Base-by-base conservation (phyloP, 2,888 invertebrate species). In the Eilema griseolum region DNA sequence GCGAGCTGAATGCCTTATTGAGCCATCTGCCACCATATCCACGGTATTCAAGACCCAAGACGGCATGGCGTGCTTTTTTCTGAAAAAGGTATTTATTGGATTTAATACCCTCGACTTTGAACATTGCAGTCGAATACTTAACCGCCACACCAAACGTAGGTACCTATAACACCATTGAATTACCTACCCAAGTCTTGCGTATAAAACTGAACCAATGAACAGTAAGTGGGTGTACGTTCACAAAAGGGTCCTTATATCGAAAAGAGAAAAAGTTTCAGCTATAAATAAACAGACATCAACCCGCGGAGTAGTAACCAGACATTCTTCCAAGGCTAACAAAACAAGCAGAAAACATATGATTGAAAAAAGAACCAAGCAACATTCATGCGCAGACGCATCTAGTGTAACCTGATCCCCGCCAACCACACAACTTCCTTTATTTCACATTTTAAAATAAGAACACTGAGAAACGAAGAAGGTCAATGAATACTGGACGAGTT, bases 311-410 rank as follows among this genome's bases (percentile, higher is more conserved):
- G 80, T 86, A 89, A 91, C 91, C 92, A 92, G 92, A 90, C 93
- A 92, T 91, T 90, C 91, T 89, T 89, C 85, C 92, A 93, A 93
- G 93, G 93, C 91, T 91, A 94, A 90, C 93, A 92, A 92, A 92
- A 92, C 90, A 88, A 93, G 92, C 91, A 92, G 89, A 90, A 92
- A 93, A 93, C 93, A 94, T 90, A 92, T 94, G 93, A 89, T 88
- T 89, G 89, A 89, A 93, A 93, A 93, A 93, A 91, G 88, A 89
- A 91, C 90, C 87, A 86, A 88, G 86, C 82, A 86, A 87, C 86
- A 84, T 85, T 81, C 82, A 86, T 79, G 81, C 84, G 72, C 81
- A 78, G 76, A 75, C 69, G 60, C 73, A 76, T 75, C 93, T 92
- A 92, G 72, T 80, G 75, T 81, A 82, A 77, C 80, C 74, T 84